Conservation (phyloP, 2,888 invertebrate genomes). For the Spilosoma lubricipeda region DNA sequence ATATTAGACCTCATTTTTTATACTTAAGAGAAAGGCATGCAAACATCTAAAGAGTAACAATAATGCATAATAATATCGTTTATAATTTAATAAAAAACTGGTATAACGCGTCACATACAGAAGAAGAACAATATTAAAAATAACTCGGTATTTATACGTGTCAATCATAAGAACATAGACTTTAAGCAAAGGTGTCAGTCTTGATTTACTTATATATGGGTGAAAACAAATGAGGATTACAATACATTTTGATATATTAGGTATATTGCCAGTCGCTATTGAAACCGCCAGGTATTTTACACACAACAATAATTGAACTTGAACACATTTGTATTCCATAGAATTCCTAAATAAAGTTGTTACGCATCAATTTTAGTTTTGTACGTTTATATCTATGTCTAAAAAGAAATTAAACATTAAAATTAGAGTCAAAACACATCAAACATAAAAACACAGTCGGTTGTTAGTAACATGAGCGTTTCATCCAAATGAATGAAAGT, state of each 20-base stretch:
- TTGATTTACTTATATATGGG: conserved; percentile 12
- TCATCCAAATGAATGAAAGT: conserved; percentile 75
- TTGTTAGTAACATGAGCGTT: conserved; percentile 58
- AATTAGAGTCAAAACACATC: conserved; percentile 47
- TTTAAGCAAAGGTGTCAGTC: conserved; percentile 6
- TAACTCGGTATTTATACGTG: conserved; percentile 6
- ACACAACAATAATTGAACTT: background rate
- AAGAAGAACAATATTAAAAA: background rate
- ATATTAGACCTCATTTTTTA: conserved; percentile 42
- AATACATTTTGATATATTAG: background rate
- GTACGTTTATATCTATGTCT: conserved; percentile 30
- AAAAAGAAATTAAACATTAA: conserved; percentile 60
- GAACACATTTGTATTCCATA: background rate
- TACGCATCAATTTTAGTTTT: background rate
- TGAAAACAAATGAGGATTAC: background rate
- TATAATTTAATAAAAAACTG: no score
- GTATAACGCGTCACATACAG: background rate
- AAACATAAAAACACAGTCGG: conserved; percentile 50
- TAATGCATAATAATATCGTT: background rate
- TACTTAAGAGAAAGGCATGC: conserved; percentile 45
- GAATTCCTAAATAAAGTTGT: background rate
- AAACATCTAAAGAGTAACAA: conserved; percentile 34
- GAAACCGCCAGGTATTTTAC: background rate
- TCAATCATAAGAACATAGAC: conserved; percentile 9
- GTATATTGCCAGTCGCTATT: background rate